Evolutionary conservation across 2,888 invertebrate genomes (phyloP).

Genomic region (Chydorus sphaericus): DNA sequence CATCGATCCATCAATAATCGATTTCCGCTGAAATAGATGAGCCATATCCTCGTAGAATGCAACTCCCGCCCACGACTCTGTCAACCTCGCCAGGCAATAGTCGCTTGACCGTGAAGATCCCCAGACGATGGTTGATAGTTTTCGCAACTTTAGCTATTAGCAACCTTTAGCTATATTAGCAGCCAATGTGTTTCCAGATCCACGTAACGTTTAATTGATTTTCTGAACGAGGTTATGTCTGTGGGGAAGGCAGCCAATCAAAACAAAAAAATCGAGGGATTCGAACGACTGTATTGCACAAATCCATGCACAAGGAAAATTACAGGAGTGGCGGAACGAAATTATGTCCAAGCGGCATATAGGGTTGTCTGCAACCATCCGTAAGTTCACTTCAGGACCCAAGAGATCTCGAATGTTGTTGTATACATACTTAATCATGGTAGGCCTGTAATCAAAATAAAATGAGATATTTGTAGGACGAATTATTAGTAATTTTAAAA

Average conservation of each 20-base stretch:
- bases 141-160: not conserved
- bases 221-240: not conserved
- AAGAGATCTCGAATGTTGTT: slow-evolving; percentile 95
- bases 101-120: slow-evolving; percentile 8
- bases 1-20: slow-evolving; percentile 11
- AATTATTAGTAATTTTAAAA: too few relatives aligned
- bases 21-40: not conserved
- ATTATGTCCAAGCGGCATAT: slow-evolving; percentile 74
- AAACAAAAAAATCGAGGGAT: not conserved
- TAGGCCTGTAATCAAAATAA: too few relatives aligned
- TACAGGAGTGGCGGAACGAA: too few relatives aligned
- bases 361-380: slow-evolving; percentile 87
- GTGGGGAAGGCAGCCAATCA: not conserved
- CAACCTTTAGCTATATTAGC: too few relatives aligned
- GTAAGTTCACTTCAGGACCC: slow-evolving; percentile 87
- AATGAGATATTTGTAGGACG: too few relatives aligned
- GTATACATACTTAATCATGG: slow-evolving; percentile 97
- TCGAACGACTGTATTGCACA: too few relatives aligned
- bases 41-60: slow-evolving; percentile 1
- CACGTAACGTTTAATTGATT: not conserved
- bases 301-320: too few relatives aligned
- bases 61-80: not conserved
- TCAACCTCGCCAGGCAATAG: not conserved
- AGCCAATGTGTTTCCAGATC: slow-evolving; percentile 11
- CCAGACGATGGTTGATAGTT: not conserved